These are phyloP conservation scores for Parazoanthus swiftii DNA, from an alignment of 92 coral and sea anemone species.

Conservation along the genomic window DNA sequence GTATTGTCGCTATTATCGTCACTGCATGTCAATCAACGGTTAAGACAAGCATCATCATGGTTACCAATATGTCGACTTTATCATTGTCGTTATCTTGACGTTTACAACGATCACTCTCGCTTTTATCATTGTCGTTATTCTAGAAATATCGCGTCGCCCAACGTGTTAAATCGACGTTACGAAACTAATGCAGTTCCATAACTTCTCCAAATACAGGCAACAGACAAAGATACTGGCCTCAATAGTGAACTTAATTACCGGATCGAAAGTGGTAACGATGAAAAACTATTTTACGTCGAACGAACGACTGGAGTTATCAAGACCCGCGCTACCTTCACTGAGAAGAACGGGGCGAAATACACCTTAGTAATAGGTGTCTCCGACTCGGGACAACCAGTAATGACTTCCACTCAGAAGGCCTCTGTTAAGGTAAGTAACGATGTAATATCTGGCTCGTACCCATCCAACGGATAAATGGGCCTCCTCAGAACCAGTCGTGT, in stretches of 20 bases:
- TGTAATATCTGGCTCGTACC: neutral
- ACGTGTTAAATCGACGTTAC: too few relatives aligned
- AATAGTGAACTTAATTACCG: constrained; percentile 13
- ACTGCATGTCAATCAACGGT: neutral
- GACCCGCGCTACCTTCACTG: constrained; percentile 49
- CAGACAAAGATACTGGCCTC: constrained; percentile 29
- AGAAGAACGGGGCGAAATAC: constrained; percentile 48
- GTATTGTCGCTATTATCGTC: neutral
- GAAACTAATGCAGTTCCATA: neutral
- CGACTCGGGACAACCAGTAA: constrained; percentile 49
- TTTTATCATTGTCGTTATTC: neutral
- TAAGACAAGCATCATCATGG: neutral
- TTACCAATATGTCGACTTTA: neutral
- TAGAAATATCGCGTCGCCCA: neutral
- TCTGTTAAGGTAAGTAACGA: constrained; percentile 24
- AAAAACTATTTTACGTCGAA: constrained; percentile 55
- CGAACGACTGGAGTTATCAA: constrained; percentile 53
- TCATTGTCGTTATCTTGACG: too few relatives aligned
- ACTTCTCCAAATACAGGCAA: neutral
- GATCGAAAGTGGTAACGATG: constrained; percentile 23
- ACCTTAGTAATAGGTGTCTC: constrained; percentile 45
- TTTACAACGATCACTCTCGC: neutral
- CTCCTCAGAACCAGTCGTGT: neutral
- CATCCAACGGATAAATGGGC: too few relatives aligned
- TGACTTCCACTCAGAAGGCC: neutral